Conservation (phyloP, 2,113 vertebrate species). For the Xenopus tropicalis region UCB_Xtro_10.0 CM004447.2:11377001-11377500, state of each 20-base stretch:
- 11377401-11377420: too few species aligned
- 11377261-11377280: neutral
- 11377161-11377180: conserved; percentile 55
- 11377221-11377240: conserved; percentile 47
- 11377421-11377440: too few species aligned
- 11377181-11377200: conserved; percentile 50
- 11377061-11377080: conserved; percentile 64
- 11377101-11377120: conserved; percentile 56
- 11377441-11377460: neutral
- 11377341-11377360: neutral
- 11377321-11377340: conserved; percentile 6
- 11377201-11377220: conserved; percentile 54
- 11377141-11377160: conserved; percentile 65
- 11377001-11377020: conserved; percentile 59
- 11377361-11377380: neutral
- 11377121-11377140: conserved; percentile 64
- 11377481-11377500: neutral
- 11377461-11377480: neutral
- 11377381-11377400: neutral
- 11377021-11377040: conserved; percentile 65
- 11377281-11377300: neutral
- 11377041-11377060: conserved; percentile 64
- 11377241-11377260: conserved; percentile 6
- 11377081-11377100: conserved; percentile 67
- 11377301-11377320: conserved; percentile 1